These are phyloP conservation scores for Tolypeutes matacus DNA, from an alignment of 2,797 vertebrate genomes.

Conservation along the genomic window DNA sequence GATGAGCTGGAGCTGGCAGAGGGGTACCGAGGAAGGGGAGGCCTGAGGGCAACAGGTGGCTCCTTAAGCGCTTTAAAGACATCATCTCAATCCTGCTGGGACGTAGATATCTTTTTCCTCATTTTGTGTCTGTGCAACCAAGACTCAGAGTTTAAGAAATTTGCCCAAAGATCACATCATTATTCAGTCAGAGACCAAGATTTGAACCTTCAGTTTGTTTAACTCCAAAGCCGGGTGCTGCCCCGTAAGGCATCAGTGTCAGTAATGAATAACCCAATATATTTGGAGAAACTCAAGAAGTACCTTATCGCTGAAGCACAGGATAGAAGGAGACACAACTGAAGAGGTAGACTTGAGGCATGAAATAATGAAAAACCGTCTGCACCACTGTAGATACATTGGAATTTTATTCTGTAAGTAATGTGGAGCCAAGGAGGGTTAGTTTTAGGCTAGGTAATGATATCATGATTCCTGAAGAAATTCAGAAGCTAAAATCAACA, in stretches of 20 bases:
- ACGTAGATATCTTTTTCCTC: not conserved
- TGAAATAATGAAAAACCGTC: not conserved
- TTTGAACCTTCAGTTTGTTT: not conserved
- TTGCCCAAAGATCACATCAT: not conserved
- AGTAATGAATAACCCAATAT: not conserved
- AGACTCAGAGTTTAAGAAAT: not conserved
- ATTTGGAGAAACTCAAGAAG: not conserved
- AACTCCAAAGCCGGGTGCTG: not conserved
- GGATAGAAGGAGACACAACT: not conserved
- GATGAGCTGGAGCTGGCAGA: not conserved
- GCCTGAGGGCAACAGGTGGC: not conserved
- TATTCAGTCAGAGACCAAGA: not conserved
- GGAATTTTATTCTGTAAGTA: not conserved
- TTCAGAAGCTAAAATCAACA: slow-evolving; percentile 46
- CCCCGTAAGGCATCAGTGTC: not conserved
- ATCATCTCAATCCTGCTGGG: not conserved
- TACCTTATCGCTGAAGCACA: not conserved
- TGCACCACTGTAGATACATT: not conserved
- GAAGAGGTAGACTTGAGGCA: not conserved
- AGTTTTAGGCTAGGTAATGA: not conserved
- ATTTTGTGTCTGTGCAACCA: not conserved
- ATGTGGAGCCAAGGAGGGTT: not conserved
- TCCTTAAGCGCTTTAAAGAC: not conserved
- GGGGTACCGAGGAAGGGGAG: not conserved
- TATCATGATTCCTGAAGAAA: slow-evolving; percentile 54